A percentile compares a stretch with the other conserved stretches of the same genome.
Evolutionary conservation across 1,140 invertebrate genomes (phyloP).

Genomic region (Onthophagus taurus): DNA sequence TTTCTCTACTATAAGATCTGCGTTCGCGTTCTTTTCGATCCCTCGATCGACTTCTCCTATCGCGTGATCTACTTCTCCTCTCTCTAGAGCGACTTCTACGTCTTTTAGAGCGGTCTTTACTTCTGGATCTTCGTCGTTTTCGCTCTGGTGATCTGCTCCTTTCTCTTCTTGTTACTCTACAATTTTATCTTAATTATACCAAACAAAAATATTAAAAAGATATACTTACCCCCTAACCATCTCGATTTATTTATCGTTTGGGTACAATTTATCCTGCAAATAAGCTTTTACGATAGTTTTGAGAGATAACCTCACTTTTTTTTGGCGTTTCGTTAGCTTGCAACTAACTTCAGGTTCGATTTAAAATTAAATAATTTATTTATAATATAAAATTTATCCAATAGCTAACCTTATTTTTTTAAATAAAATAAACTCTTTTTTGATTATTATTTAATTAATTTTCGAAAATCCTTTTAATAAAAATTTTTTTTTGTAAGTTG

Average conservation of each 20-base stretch:
- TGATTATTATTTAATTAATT: too few species aligned
- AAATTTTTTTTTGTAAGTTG: too few species aligned
- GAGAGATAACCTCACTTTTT: too few species aligned
- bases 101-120: conserved; percentile 42
- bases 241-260: background rate
- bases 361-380: too few species aligned
- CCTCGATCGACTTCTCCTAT: conserved; percentile 32
- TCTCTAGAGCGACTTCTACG: conserved; percentile 22
- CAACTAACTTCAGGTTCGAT: too few species aligned
- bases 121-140: conserved; percentile 52
- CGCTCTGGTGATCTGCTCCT: conserved; percentile 50
- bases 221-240: conserved; percentile 29
- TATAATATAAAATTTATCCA: too few species aligned
- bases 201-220: conserved; percentile 32
- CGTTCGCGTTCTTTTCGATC: conserved; percentile 34
- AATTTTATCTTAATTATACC: background rate
- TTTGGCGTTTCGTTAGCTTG: too few species aligned
- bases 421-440: too few species aligned
- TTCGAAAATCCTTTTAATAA: too few species aligned
- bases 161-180: conserved; percentile 21
- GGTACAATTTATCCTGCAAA: background rate
- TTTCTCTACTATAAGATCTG: conserved; percentile 32
- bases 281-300: background rate
- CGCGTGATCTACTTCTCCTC: conserved; percentile 27
- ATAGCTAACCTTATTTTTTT: too few species aligned